A percentile compares a stretch with the other conserved stretches of the same genome.
phyloP scores from a whole-genome alignment of 2,113 vertebrate species.

The Phrynosoma platyrhinos region DNA sequence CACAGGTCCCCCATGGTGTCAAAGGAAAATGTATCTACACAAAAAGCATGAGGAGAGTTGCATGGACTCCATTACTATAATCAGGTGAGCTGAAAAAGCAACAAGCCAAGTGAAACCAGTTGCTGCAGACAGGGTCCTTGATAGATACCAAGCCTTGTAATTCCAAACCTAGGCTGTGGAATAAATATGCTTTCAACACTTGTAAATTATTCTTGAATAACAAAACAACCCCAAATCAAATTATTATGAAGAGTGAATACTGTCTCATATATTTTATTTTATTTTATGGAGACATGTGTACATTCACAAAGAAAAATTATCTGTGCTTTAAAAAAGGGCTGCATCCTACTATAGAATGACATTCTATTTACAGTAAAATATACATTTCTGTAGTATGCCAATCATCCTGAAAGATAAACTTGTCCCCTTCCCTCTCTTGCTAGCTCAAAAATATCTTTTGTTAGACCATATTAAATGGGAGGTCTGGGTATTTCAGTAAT shows the following conservation, averaged over 20 bases:
- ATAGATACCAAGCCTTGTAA: constrained; percentile 16
- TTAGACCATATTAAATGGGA: neutral
- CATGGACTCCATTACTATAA: neutral
- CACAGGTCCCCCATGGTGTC: neutral
- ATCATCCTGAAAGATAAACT: constrained; percentile 12
- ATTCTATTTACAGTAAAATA: constrained; percentile 4
- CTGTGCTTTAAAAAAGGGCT: neutral
- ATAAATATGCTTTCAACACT: constrained; percentile 1
- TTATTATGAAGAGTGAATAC: neutral
- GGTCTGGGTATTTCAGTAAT: constrained; percentile 42
- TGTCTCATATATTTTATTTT: neutral
- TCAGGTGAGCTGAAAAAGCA: neutral
- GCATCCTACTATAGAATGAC: constrained; percentile 12
- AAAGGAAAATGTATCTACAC: neutral
- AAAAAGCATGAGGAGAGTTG: neutral
- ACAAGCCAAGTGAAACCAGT: neutral
- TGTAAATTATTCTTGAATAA: neutral
- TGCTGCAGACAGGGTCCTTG: neutral
- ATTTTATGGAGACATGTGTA: neutral
- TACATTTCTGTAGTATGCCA: neutral
- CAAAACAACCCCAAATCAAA: neutral
- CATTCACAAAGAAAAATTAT: neutral
- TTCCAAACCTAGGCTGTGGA: neutral
- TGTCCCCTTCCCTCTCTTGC: neutral
- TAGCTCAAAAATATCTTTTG: constrained; percentile 15